Conservation (phyloP, 2,888 invertebrate genomes). For the Coelopa pilipes region DNA sequence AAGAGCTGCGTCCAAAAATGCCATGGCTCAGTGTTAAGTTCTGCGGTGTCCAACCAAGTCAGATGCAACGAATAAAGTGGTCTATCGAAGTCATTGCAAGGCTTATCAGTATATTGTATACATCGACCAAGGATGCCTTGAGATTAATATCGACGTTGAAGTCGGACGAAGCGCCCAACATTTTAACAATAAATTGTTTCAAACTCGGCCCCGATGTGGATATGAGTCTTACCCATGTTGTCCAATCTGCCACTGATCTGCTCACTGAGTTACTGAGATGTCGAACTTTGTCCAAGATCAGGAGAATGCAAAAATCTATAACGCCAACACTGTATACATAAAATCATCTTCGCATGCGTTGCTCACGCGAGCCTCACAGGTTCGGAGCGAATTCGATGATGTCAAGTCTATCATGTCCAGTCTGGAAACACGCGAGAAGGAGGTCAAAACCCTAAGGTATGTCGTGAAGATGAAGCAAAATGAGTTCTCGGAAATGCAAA, state of each 20-base stretch:
- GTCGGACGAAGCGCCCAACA: constrained; percentile 12
- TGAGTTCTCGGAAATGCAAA: constrained; percentile 89
- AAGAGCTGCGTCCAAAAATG: constrained; percentile 79
- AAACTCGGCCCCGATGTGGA: constrained; percentile 7
- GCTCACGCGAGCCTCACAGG: constrained; percentile 82
- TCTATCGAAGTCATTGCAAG: constrained; percentile 72
- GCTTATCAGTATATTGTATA: constrained; percentile 71
- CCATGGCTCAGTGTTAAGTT: constrained; percentile 68
- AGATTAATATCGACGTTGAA: constrained; percentile 62
- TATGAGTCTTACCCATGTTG: constrained; percentile 37
- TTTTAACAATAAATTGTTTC: constrained; percentile 19
- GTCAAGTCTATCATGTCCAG: constrained; percentile 86
- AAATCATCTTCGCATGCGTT: constrained; percentile 76
- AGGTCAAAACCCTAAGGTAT: constrained; percentile 87
- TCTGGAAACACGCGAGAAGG: constrained; percentile 89
- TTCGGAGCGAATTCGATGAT: constrained; percentile 93
- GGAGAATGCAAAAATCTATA: constrained; percentile 76
- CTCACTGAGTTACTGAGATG: constrained; percentile 72
- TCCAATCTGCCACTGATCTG: constrained; percentile 71
- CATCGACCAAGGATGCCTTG: constrained; percentile 71
- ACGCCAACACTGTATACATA: constrained; percentile 65
- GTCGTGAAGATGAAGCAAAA: constrained; percentile 91
- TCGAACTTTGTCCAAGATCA: constrained; percentile 81
- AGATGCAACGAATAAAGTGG: constrained; percentile 69
- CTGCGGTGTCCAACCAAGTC: constrained; percentile 61